Conservation (phyloP, 2,797 vertebrate genomes). For the Malurus splendens region DNA sequence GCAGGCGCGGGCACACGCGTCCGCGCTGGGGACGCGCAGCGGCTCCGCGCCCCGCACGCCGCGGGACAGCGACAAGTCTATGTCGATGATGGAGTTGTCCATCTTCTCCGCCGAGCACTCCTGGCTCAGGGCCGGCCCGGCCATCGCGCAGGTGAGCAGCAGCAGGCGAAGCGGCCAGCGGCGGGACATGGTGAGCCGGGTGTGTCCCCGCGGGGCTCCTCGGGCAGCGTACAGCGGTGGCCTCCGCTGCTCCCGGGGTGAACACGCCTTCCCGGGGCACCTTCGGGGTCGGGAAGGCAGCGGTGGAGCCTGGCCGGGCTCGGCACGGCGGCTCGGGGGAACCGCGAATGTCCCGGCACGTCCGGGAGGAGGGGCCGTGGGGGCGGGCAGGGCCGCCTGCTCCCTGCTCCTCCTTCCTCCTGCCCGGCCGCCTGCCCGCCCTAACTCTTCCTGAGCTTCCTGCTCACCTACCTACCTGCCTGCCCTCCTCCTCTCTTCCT, state of each 20-base stretch:
- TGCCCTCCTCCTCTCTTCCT: background rate
- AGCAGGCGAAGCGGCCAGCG: background rate
- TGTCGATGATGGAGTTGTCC: slow-evolving; percentile 58
- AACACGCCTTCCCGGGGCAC: background rate
- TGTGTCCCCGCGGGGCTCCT: background rate
- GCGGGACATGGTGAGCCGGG: slow-evolving; percentile 33
- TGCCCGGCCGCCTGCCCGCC: background rate
- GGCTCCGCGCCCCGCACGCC: slow-evolving; percentile 67
- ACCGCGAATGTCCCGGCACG: background rate
- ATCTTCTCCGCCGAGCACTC: slow-evolving; percentile 36
- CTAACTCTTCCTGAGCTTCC: background rate
- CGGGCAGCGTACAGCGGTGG: too few relatives aligned
- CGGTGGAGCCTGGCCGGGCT: background rate
- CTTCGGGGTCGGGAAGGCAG: background rate
- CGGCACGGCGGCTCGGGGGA: fast-evolving
- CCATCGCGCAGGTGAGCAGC: background rate
- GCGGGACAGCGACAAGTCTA: slow-evolving; percentile 46
- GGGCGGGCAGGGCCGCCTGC: background rate
- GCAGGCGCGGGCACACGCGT: slow-evolving; percentile 59
- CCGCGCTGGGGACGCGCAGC: background rate
- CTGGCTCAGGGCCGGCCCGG: background rate
- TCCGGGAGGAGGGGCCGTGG: background rate
- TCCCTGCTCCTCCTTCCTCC: background rate
- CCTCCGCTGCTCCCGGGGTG: background rate
- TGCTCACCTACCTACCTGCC: background rate